Evolutionary conservation across 2,888 invertebrate genomes (phyloP).

Genomic region (Proisotoma minuta): DNA sequence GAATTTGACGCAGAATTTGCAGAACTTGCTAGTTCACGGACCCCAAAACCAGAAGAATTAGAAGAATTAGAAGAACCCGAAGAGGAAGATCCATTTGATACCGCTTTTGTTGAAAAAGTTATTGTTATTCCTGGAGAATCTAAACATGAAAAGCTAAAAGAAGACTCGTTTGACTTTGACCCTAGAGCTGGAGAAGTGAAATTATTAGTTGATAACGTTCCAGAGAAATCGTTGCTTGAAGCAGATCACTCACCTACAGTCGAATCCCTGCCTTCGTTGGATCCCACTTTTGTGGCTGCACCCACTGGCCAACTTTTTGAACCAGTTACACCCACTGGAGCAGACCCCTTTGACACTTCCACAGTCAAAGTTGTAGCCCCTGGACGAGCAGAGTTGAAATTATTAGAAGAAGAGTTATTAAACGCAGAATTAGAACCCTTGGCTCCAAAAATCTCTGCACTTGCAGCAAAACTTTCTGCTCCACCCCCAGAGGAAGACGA

Average conservation of each 20-base stretch:
- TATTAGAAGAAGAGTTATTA: slow-evolving; percentile 71
- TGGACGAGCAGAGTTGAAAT: slow-evolving; percentile 71
- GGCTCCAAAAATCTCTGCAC: slow-evolving; percentile 18
- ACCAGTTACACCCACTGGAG: slow-evolving; percentile 53
- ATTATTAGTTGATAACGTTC: slow-evolving; percentile 22
- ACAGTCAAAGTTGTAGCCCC: slow-evolving; percentile 67
- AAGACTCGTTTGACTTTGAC: slow-evolving; percentile 47
- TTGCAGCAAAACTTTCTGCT: slow-evolving; percentile 6
- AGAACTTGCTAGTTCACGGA: slow-evolving; percentile 64
- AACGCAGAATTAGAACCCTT: slow-evolving; percentile 49
- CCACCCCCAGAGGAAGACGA: slow-evolving; percentile 29
- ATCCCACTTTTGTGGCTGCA: slow-evolving; percentile 13
- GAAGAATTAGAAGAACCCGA: slow-evolving; percentile 22
- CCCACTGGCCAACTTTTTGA: slow-evolving; percentile 52
- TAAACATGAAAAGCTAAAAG: slow-evolving; percentile 11
- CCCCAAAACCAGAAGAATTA: slow-evolving; percentile 54
- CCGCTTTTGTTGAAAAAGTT: slow-evolving; percentile 50
- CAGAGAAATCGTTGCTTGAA: slow-evolving; percentile 57
- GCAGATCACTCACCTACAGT: slow-evolving; percentile 33
- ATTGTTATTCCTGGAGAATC: slow-evolving; percentile 47
- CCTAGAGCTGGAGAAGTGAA: slow-evolving; percentile 46
- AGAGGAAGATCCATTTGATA: slow-evolving; percentile 54
- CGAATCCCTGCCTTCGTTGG: slow-evolving; percentile 31
- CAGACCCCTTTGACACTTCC: slow-evolving; percentile 84
- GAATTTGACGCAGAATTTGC: slow-evolving; percentile 73